phyloP scores from a whole-genome alignment of 2,888 invertebrate species.

The Nycteola revayana region DNA sequence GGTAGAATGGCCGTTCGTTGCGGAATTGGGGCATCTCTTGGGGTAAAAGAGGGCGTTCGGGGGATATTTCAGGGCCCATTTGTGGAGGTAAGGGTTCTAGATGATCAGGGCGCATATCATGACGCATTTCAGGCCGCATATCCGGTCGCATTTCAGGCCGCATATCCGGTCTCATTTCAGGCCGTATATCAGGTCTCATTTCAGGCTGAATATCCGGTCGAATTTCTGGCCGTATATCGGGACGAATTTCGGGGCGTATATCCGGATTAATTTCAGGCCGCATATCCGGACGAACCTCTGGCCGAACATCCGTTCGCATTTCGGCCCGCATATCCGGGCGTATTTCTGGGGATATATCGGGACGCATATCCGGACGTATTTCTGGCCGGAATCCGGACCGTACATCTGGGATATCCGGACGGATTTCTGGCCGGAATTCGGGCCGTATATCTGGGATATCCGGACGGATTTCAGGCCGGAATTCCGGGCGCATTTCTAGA shows the following conservation, averaged over 20 bases:
- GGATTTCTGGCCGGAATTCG: slow-evolving; percentile 17
- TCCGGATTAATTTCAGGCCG: slow-evolving; percentile 18
- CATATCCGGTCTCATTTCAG: slow-evolving; percentile 17
- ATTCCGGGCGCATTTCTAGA: slow-evolving; percentile 8
- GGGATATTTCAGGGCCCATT: slow-evolving; percentile 43
- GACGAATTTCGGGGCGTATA: slow-evolving; percentile 16
- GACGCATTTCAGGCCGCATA: slow-evolving; percentile 21
- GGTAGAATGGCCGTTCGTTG: slow-evolving; percentile 32
- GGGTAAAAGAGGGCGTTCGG: slow-evolving; percentile 40
- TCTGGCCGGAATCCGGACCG: slow-evolving; percentile 28
- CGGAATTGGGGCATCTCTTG: slow-evolving; percentile 35
- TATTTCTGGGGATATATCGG: slow-evolving; percentile 15
- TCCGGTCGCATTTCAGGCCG: slow-evolving; percentile 25
- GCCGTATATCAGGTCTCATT: slow-evolving; percentile 8
- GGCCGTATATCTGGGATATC: slow-evolving; percentile 14
- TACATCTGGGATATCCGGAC: slow-evolving; percentile 23
- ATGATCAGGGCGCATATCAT: slow-evolving; percentile 15
- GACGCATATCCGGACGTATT: slow-evolving; percentile 22
- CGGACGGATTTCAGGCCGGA: slow-evolving; percentile 11
- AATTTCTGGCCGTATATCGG: slow-evolving; percentile 17
- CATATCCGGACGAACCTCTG: slow-evolving; percentile 27
- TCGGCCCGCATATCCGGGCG: slow-evolving; percentile 26
- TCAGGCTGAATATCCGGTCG: slow-evolving; percentile 14
- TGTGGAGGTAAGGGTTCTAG: slow-evolving; percentile 21
- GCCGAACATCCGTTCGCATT: slow-evolving; percentile 21